Evolutionary conservation across 2,113 vertebrate genomes (phyloP).

Genomic region (Puffinus mauretanicus): DNA sequence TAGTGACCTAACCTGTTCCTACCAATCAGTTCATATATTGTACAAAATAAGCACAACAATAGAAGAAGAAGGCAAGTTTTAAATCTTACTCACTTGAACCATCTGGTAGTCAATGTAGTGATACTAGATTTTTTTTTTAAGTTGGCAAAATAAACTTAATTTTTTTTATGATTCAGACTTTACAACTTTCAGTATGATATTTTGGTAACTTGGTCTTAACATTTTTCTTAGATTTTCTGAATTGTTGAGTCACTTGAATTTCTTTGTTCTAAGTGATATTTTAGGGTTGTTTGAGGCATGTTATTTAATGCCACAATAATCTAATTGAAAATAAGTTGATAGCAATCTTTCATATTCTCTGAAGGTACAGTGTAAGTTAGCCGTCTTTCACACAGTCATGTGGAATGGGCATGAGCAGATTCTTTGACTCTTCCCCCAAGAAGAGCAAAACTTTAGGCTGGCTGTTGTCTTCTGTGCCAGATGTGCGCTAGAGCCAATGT

Average conservation of each 20-base stretch:
- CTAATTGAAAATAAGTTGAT: background rate
- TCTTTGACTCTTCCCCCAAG: background rate
- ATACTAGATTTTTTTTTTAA: background rate
- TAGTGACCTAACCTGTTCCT: background rate
- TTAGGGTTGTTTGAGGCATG: background rate
- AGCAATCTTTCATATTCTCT: background rate
- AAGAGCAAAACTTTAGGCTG: background rate
- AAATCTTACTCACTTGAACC: background rate
- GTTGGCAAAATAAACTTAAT: background rate
- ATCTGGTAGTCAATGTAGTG: background rate
- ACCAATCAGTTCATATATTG: fast-evolving
- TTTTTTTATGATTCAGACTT: background rate
- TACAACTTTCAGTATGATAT: fast-evolving
- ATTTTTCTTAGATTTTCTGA: background rate
- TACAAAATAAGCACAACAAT: background rate
- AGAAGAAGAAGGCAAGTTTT: background rate
- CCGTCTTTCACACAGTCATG: background rate
- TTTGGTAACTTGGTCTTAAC: background rate
- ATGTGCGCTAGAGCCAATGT: background rate
- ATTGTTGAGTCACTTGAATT: background rate
- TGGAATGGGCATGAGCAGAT: background rate
- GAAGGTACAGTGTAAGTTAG: background rate
- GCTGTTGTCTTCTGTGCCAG: background rate
- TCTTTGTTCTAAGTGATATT: background rate
- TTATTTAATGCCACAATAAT: background rate